Evolutionary conservation across 2,113 vertebrate species (phyloP).

Genomic region (Indicator maculatus): DNA sequence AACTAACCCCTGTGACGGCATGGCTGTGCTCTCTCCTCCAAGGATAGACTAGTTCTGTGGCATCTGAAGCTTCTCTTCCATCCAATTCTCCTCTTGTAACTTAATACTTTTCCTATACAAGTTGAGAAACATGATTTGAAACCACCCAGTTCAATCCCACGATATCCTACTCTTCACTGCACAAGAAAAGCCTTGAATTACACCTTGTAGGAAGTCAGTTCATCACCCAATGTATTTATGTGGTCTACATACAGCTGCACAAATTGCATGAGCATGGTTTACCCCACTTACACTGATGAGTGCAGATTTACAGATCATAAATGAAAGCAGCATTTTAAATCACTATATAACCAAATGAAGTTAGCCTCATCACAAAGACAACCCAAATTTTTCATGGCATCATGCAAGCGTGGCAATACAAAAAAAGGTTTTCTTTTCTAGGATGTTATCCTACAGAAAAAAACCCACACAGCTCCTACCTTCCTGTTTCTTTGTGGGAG

Average conservation of each 20-base stretch:
- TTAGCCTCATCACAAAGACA: background rate
- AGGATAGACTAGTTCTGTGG: background rate
- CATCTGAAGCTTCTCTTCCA: background rate
- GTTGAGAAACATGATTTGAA: background rate
- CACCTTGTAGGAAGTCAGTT: background rate
- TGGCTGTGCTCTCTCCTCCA: background rate
- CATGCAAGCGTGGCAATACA: background rate
- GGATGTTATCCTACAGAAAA: accelerated
- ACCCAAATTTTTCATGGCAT: background rate
- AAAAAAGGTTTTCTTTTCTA: background rate
- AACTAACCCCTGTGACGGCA: background rate
- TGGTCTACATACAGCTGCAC: accelerated
- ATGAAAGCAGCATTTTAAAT: background rate
- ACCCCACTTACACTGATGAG: background rate
- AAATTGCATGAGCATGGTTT: background rate
- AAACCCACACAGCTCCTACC: slow-evolving; percentile 67
- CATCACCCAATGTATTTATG: background rate
- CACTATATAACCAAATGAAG: background rate
- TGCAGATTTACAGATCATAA: background rate
- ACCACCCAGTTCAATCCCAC: background rate
- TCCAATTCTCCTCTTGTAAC: background rate
- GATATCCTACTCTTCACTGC: background rate
- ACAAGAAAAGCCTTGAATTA: background rate
- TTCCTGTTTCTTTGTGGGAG: slow-evolving; percentile 94
- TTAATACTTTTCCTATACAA: background rate